Conservation (phyloP, 2,888 invertebrate species). For the Germaria angustata region DNA sequence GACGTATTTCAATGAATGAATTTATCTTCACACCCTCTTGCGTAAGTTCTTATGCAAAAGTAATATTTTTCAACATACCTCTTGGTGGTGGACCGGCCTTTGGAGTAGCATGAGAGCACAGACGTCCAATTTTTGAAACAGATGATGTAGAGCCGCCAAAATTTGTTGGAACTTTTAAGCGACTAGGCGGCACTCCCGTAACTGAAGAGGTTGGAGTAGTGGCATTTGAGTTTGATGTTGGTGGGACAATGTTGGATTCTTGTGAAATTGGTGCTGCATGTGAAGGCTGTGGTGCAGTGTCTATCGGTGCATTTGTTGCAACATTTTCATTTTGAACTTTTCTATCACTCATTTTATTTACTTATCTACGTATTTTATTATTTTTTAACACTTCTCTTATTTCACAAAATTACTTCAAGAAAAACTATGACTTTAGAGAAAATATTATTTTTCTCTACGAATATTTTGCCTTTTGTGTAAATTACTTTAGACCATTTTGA, state of each 20-base stretch:
- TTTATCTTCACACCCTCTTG: no score
- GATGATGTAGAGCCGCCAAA: constrained; percentile 72
- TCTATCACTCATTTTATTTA: constrained; percentile 71
- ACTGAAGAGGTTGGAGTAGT: constrained; percentile 73
- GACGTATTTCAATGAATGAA: no score
- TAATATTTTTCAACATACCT: constrained; percentile 70
- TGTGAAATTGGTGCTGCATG: constrained; percentile 32
- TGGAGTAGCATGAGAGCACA: constrained; percentile 74
- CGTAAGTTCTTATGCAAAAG: no score
- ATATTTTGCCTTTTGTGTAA: neutral
- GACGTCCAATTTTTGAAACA: constrained; percentile 76
- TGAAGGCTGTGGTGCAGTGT: neutral
- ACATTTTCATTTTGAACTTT: constrained; percentile 54
- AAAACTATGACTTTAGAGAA: neutral
- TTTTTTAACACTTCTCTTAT: constrained; percentile 15
- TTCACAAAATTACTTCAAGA: constrained; percentile 22
- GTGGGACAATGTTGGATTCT: constrained; percentile 10
- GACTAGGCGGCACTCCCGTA: constrained; percentile 72
- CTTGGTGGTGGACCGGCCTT: constrained; percentile 77
- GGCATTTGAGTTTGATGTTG: constrained; percentile 68
- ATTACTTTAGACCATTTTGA: neutral
- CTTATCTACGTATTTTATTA: neutral
- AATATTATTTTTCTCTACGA: neutral
- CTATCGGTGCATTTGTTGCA: neutral
- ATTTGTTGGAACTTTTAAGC: constrained; percentile 71